A percentile compares a stretch with the other conserved stretches of the same genome.
Evolutionary conservation across 2,888 invertebrate genomes (phyloP).

Genomic region (Molorchus minor): DNA sequence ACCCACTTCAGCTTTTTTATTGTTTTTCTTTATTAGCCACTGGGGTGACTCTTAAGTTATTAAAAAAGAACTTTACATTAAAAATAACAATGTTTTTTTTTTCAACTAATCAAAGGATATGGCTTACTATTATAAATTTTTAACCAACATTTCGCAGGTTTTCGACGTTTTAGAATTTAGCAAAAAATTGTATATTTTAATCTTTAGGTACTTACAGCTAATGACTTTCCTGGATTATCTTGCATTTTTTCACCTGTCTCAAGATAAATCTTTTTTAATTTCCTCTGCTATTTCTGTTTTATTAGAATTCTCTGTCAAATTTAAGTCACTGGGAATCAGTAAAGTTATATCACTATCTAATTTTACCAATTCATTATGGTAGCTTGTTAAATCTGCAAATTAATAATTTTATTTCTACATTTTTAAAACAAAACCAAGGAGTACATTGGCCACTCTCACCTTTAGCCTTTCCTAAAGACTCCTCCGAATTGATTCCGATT

Average conservation of each 20-base stretch:
- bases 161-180: no score
- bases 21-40: no score
- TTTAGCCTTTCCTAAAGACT: slow-evolving; percentile 31
- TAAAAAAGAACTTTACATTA: no score
- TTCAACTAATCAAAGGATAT: no score
- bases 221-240: slow-evolving; percentile 37
- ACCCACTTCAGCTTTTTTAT: no score
- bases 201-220: slow-evolving; percentile 43
- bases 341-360: slow-evolving; percentile 29
- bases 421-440: slow-evolving; percentile 9
- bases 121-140: no score
- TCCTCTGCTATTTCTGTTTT: slow-evolving; percentile 29
- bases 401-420: neutral
- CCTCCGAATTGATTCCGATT: slow-evolving; percentile 45
- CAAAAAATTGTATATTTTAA: no score
- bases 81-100: no score
- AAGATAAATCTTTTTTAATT: slow-evolving; percentile 38
- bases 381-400: slow-evolving; percentile 33
- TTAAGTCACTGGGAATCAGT: slow-evolving; percentile 34
- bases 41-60: no score
- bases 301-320: slow-evolving; percentile 23
- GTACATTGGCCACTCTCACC: slow-evolving; percentile 13
- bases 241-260: slow-evolving; percentile 25
- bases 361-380: slow-evolving; percentile 21
- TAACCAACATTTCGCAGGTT: no score